These are phyloP conservation scores for Sinocyclocheilus maitianheensis DNA, from an alignment of 2,113 vertebrate genomes.

Conservation along the genomic window DNA sequence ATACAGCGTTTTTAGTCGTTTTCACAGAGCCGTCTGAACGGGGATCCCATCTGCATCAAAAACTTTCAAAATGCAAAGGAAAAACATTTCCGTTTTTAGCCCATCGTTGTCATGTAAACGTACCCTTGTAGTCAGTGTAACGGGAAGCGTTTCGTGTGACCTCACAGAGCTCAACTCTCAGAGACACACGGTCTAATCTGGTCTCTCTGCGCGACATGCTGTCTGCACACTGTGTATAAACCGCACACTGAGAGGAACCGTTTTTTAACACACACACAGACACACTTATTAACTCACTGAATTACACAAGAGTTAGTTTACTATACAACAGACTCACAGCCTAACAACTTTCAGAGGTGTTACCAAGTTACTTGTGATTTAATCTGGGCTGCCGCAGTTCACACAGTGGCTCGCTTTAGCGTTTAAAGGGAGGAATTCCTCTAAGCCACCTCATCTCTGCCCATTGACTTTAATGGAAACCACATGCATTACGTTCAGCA, in stretches of 20 bases:
- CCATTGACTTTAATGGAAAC: constrained; percentile 52
- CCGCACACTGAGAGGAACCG: constrained; percentile 1
- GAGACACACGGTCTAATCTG: constrained; percentile 42
- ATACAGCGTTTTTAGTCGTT: no score
- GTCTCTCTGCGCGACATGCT: constrained; percentile 45
- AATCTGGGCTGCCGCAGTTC: not conserved
- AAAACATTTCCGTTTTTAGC: not conserved
- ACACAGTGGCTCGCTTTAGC: constrained; percentile 36
- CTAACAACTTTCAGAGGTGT: not conserved
- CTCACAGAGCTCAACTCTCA: constrained; percentile 10
- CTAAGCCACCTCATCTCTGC: constrained; percentile 43
- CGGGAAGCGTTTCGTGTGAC: not conserved
- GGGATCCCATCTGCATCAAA: not conserved
- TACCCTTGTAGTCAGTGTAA: not conserved
- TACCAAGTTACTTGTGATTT: not conserved
- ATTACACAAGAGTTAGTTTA: not conserved
- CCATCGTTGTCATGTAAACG: not conserved
- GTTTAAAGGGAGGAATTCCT: constrained; percentile 42
- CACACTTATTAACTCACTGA: not conserved
- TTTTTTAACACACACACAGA: not conserved
- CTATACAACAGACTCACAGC: not conserved
- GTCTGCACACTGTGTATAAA: constrained; percentile 47
- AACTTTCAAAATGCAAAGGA: not conserved
- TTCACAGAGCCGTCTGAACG: no score
- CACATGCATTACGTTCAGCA: constrained; percentile 41